A percentile compares a stretch with the other conserved stretches of the same genome.
phyloP scores from a whole-genome alignment of 2,797 vertebrate genomes.

The Darevskia nairensis region DNA sequence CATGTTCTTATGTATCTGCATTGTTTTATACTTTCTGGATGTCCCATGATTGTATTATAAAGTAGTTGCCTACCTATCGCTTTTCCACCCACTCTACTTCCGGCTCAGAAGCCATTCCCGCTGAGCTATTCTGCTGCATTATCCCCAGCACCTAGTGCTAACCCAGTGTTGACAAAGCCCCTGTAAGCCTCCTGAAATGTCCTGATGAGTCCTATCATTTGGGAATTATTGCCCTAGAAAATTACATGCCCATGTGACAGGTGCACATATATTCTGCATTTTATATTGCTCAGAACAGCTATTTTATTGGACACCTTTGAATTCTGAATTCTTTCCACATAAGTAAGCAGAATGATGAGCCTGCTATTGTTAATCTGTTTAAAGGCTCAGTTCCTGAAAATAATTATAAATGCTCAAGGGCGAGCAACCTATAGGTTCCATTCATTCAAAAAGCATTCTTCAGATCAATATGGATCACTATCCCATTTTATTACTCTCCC shows the following conservation, averaged over 20 bases:
- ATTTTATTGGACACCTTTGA: constrained; percentile 4
- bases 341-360: constrained; percentile 31
- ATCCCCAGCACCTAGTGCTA: not conserved
- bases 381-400: constrained; percentile 28
- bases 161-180: not conserved
- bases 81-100: too few relatives aligned
- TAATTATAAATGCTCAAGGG: constrained; percentile 20
- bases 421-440: constrained; percentile 23
- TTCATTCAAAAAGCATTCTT: not conserved
- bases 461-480: constrained; percentile 30
- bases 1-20: too few relatives aligned
- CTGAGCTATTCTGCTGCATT: not conserved
- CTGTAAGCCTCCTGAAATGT: not conserved
- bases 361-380: constrained; percentile 36
- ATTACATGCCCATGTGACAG: constrained; percentile 1
- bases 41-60: too few relatives aligned
- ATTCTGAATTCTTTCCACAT: constrained; percentile 30
- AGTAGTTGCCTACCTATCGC: not conserved
- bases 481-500: constrained; percentile 22
- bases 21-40: too few relatives aligned
- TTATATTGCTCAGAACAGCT: constrained; percentile 13
- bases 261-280: not conserved
- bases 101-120: not conserved
- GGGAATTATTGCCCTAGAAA: constrained; percentile 22
- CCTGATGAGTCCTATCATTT: not conserved